Base-by-base conservation (phyloP, 2,113 vertebrate genomes). In the Panthera uncia region DNA sequence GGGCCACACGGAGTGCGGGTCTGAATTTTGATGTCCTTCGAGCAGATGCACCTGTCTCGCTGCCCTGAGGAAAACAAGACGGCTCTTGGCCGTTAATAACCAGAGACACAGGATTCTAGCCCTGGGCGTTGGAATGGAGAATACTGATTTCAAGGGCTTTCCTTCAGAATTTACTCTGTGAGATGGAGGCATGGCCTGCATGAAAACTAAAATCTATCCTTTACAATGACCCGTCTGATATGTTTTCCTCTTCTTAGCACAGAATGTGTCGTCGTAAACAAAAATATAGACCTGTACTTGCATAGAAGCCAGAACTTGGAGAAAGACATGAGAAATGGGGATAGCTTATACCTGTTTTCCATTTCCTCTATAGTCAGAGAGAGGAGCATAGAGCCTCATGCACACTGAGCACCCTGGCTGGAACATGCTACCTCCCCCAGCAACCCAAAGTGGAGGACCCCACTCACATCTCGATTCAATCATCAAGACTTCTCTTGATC, bases 81-180 rank as follows among this genome's bases (percentile, higher is more conserved):
- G 97, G 50, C 96, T 97, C 71, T 45, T 36, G 91, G 95, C 92
- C 97, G 93, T 98, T 97, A 97, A 97, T 97, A 97, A 73, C 85
- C 61, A 90, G 12, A 91, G 95, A 92, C 36, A 48, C 14, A 2
- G 18, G 29, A 69, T 61, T 45, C 78, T 38, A 52, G 38, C 4
- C 0, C 10, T 19, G 19, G 0, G 29, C 36, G 41, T 41, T 38
- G 57, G 11, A 3, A 31, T 9, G 16, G 69, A 84, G 14, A 45
- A 9, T 4, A 23, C 12, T 41, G 45, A 65, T n/a, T 66, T 74
- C 57, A 74, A 3, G 57, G 45, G 19, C 31, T 19, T 36, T 50
- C 48, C 13, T 55, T 78, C 5, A 38, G 29, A 76, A 16, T 4
- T 66, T 16, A n/a, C 68, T 83, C 68, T 57, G 23, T 52, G 79